Evolutionary conservation across 2,888 invertebrate species (phyloP), one percentile per base, ranked within the genome.

Genomic region (Meloe dianella): DNA sequence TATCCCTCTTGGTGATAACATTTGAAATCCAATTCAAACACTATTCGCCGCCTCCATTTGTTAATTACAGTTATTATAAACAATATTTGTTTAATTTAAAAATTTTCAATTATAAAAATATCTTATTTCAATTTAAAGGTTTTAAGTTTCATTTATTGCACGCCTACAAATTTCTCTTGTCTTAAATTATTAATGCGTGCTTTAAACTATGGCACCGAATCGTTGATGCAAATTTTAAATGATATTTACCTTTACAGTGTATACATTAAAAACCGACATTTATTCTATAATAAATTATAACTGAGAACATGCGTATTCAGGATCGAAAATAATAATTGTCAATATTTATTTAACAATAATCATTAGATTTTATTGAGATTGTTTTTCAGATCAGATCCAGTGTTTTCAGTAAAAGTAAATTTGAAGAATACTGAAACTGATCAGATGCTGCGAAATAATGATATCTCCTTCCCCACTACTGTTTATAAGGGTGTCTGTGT

Each of bases 361-460:
- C 4, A 27, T 35, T n/a, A n/a, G n/a, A n/a, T n/a, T n/a, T 2
- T 35, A 12, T 12, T 35, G 35, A 35, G 5, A 38, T 4, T 10
- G 5, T 20, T 17, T 20, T 27, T 20, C 9, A 20, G 47, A 9
- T 17, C 17, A 8, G 17, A 9, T 47, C 47, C n/a, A 8, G 14
- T 24, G 14, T 38, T 73, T 73, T 72, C 72, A 61, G 66, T 66
- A 69, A 70, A 73, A 72, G 69, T 72, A 74, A 73, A 73, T 77
- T 79, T 79, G 78, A 78, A 72, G 77, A n/a, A n/a, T n/a, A 77
- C 76, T 78, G 77, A 74, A 74, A 76, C 75, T 77, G 79, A 80
- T 80, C 80, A 80, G 81, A 81, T 81, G 80, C 80, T 80, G 80
- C 77, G 77, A 79, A 81, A 81, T 80, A 80, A 80, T 81, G 80